Evolutionary conservation across 1,140 invertebrate species (phyloP).

Genomic region (Meloidogyne exigua): DNA sequence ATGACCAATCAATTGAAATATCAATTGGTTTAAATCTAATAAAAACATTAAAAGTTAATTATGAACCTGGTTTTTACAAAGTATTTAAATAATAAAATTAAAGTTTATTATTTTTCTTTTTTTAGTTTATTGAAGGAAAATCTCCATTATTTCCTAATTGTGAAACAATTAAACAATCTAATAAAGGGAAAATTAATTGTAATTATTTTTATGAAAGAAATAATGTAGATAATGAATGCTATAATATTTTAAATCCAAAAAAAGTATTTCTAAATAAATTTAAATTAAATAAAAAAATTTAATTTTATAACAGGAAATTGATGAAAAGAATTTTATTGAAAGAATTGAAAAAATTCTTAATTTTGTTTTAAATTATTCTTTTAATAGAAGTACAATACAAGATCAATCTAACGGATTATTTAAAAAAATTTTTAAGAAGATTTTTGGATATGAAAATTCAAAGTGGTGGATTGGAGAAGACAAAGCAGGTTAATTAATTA

Average conservation of each 20-base stretch:
- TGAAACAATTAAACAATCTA: background rate
- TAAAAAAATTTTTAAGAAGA: background rate
- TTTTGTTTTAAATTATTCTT: background rate
- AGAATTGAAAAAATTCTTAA: background rate
- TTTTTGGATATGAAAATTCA: background rate
- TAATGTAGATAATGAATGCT: background rate
- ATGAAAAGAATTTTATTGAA: background rate
- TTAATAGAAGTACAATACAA: background rate
- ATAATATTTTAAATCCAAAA: conserved; percentile 1
- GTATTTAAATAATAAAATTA: background rate
- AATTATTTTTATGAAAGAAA: background rate
- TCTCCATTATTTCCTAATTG: background rate
- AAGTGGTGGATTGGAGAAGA: background rate
- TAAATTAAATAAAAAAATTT: no score
- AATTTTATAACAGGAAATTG: background rate
- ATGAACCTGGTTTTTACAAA: background rate
- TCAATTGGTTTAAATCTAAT: background rate
- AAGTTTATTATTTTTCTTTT: no score
- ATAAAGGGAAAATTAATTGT: background rate
- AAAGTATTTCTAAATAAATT: background rate
- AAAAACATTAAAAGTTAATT: background rate
- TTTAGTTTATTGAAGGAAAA: background rate
- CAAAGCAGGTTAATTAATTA: background rate
- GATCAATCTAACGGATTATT: background rate
- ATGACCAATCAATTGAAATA: background rate